Percentiles rank a stretch among this genome's conserved stretches.
Evolutionary conservation across 2,888 invertebrate genomes (phyloP).

Genomic region (Podabrus alpinus): DNA sequence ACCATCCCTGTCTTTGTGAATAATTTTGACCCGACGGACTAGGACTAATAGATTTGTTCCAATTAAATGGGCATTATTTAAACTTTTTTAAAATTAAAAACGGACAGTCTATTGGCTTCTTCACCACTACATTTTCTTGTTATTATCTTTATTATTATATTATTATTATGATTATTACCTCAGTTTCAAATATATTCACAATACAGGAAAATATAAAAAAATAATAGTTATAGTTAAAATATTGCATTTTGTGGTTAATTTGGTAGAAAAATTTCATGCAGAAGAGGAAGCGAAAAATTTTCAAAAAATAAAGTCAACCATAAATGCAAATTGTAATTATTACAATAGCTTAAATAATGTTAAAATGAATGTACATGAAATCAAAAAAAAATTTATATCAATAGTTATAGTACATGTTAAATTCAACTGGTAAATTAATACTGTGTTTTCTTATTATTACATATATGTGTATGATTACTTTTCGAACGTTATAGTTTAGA

Average conservation of each 20-base stretch:
- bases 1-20: slow-evolving; percentile 40
- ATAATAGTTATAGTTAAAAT: slow-evolving; percentile 52
- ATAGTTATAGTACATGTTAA: slow-evolving; percentile 47
- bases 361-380: slow-evolving; percentile 46
- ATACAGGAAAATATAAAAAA: slow-evolving; percentile 41
- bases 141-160: slow-evolving; percentile 5
- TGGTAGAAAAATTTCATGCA: slow-evolving; percentile 43
- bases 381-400: slow-evolving; percentile 44
- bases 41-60: not conserved
- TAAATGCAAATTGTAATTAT: slow-evolving; percentile 38
- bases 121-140: not conserved
- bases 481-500: slow-evolving; percentile 50
- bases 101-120: not conserved
- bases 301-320: slow-evolving; percentile 39
- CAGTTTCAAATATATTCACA: slow-evolving; percentile 42
- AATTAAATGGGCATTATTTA: slow-evolving; percentile 4
- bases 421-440: slow-evolving; percentile 43
- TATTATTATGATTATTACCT: slow-evolving; percentile 18
- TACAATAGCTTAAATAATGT: slow-evolving; percentile 43
- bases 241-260: slow-evolving; percentile 46
- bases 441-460: slow-evolving; percentile 32
- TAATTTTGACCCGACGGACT: slow-evolving; percentile 33
- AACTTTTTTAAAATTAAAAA: not conserved
- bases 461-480: slow-evolving; percentile 41
- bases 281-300: not conserved